Percentiles rank a stretch among this genome's conserved stretches.
Evolutionary conservation across 1,140 invertebrate species (phyloP).

Genomic region (Macrobrachium rosenbergii): DNA sequence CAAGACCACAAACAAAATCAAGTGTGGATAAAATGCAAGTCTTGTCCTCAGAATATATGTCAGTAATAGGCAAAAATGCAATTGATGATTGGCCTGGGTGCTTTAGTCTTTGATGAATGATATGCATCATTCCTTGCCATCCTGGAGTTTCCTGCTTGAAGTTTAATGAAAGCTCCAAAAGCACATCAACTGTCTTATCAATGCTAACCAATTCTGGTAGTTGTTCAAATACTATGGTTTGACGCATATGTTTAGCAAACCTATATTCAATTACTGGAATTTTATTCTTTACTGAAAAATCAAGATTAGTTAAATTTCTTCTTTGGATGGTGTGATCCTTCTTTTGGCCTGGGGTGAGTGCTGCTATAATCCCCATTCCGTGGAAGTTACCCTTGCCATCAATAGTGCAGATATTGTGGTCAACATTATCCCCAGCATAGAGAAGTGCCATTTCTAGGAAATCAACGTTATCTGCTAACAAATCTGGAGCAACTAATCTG

Average conservation of each 20-base stretch:
- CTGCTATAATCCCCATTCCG: too few relatives aligned
- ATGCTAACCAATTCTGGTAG: not conserved
- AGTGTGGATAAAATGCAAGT: not conserved
- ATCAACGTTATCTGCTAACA: constrained; percentile 28
- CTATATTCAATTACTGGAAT: too few relatives aligned
- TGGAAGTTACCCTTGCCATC: not conserved
- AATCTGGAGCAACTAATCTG: constrained; percentile 7
- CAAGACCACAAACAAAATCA: not conserved
- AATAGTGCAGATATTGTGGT: constrained; percentile 35
- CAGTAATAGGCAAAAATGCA: constrained; percentile 13
- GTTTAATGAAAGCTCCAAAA: not conserved
- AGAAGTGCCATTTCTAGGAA: constrained; percentile 14
- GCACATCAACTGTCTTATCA: not conserved
- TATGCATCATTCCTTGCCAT: constrained; percentile 28
- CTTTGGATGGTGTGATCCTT: too few relatives aligned
- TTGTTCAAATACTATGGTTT: not conserved
- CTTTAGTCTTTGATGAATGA: constrained; percentile 21
- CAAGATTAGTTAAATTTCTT: not conserved
- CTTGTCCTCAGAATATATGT: constrained; percentile 9
- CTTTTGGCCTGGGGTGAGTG: not conserved
- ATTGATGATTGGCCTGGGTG: not conserved
- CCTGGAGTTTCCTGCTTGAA: constrained; percentile 18
- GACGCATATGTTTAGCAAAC: too few relatives aligned
- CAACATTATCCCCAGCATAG: constrained; percentile 32
- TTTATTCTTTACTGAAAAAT: not conserved